Evolutionary conservation across 1,140 invertebrate species (phyloP), one percentile per base, ranked within the genome.

Genomic region (Apis cerana): DNA sequence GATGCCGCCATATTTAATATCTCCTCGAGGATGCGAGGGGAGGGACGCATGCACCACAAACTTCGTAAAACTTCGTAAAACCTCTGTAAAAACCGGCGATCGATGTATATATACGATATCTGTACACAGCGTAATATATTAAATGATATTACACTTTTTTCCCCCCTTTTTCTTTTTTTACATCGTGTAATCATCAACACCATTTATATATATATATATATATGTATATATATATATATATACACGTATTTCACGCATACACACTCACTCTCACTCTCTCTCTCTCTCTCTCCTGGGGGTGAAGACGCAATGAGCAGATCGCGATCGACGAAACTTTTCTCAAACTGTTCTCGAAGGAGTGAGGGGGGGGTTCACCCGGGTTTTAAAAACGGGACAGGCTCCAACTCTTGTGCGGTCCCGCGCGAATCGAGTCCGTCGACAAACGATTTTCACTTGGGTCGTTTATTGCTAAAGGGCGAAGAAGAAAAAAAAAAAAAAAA

Each of bases 121-220:
- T 43, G 3, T 54, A 71, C 43, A 64, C 72, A 80, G 27, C 50
- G 27, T 59, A n/a, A 72, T 64, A 80, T 27, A 80, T 80, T 71
- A 71, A 64, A 80, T 33, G 64, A 17, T 64, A 23, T 62, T 58
- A 68, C 43, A 78, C 72, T 75, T 75, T 43, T 43, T 43, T 43
- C 4, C 0, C 4, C 0, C 0, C 2, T 43, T 43, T 43, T 7
- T 43, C 3, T 43, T 43, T 43, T 43, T 43, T 43, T 7, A 5
- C 5, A 43, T 43, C 0, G 7, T 43, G 7, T 43, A 43, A 43
- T 43, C 33, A 43, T 43, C 33, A 43, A 43, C 33, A 43, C 33
- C 5, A 27, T 27, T 62, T 27, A 27, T 62, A 27, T 62, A 62
- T 21, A 59, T 59, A 11, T 21, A 59, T 59, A 59, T 59, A 4